A percentile compares a stretch with the other conserved stretches of the same genome.
These are phyloP conservation scores for Microtus montanus DNA, from an alignment of 2,113 vertebrate genomes.

Conservation along the genomic window DNA sequence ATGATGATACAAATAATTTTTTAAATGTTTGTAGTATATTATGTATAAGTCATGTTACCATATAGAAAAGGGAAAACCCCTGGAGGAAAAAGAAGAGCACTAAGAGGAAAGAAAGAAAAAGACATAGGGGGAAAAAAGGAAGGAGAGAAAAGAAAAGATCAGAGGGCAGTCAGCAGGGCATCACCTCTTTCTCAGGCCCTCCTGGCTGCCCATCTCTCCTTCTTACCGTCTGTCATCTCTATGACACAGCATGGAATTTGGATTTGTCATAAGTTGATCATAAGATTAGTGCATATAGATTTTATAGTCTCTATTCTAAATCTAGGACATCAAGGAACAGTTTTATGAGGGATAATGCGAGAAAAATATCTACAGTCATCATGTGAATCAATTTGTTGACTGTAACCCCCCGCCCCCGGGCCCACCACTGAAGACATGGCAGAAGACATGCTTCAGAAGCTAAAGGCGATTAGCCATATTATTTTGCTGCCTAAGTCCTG, in stretches of 20 bases:
- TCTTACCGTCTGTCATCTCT: background rate
- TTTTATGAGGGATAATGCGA: constrained; percentile 14
- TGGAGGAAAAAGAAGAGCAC: background rate
- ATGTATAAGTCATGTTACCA: background rate
- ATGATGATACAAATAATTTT: background rate
- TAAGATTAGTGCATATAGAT: background rate
- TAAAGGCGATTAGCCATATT: background rate
- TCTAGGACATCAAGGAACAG: constrained; percentile 46
- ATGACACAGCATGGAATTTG: background rate
- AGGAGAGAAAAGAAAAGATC: background rate
- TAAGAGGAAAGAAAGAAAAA: background rate
- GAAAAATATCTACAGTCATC: background rate
- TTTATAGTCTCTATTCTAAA: background rate
- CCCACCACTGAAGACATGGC: background rate
- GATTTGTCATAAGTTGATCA: background rate
- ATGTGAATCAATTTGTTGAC: background rate
- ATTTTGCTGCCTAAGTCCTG: background rate
- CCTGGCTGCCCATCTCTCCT: background rate
- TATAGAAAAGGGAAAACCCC: background rate
- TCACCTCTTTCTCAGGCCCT: too few relatives aligned
- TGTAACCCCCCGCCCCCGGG: background rate
- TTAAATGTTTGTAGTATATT: constrained; percentile 10
- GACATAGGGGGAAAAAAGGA: background rate
- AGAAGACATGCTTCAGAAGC: background rate
- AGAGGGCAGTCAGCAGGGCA: background rate